A percentile compares a stretch with the other conserved stretches of the same genome.
Conservation (phyloP, 2,113 vertebrate genomes). For the Diphyllodes magnificus region DNA sequence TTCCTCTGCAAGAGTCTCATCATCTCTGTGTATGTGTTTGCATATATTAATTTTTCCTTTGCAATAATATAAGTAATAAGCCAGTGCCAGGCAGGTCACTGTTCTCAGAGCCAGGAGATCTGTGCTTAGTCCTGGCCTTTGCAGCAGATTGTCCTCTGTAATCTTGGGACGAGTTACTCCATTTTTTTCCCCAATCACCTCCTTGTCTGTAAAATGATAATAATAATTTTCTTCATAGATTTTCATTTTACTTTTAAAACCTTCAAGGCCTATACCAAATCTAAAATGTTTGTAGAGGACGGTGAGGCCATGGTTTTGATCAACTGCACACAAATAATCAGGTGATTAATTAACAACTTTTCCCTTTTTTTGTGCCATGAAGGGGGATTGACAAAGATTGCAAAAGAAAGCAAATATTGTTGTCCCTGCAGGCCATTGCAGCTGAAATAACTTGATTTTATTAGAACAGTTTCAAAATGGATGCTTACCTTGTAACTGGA, state of each 20-base stretch:
- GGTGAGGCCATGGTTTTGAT: not conserved
- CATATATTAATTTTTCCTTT: not conserved
- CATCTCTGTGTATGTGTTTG: not conserved
- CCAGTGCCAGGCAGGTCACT: not conserved
- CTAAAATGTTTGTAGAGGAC: not conserved
- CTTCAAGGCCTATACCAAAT: not conserved
- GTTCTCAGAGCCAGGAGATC: not conserved
- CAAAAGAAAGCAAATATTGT: conserved; percentile 33
- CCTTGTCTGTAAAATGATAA: not conserved
- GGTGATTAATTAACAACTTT: not conserved
- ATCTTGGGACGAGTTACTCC: not conserved
- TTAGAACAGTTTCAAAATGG: conserved; percentile 26
- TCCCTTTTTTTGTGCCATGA: not conserved
- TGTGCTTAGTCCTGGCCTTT: not conserved
- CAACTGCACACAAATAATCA: not conserved
- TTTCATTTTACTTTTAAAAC: not conserved
- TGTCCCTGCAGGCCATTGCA: conserved; percentile 8
- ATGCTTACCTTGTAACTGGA: conserved; percentile 11
- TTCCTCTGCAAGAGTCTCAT: not conserved
- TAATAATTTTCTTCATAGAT: not conserved
- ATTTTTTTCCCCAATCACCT: not conserved
- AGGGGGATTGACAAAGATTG: not conserved
- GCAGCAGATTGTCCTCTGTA: not conserved
- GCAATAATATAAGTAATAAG: not conserved
- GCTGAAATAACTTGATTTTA: conserved; percentile 52